Conservation (phyloP, 2,797 vertebrate genomes). For the Neosilurus hyrtlii region DNA sequence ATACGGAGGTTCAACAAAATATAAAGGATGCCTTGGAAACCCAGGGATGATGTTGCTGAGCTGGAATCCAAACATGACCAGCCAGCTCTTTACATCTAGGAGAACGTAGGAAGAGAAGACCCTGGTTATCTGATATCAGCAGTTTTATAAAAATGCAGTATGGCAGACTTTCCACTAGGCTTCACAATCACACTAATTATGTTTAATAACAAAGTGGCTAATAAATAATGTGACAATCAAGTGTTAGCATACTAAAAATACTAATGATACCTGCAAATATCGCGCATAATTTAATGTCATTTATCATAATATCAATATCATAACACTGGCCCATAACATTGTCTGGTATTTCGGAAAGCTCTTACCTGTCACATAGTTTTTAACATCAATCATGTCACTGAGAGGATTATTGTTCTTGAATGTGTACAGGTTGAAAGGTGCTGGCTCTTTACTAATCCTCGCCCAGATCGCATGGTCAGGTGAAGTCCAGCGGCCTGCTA, state of each 20-base stretch:
- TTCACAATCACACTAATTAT: background rate
- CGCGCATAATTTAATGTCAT: background rate
- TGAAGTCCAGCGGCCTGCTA: conserved; percentile 85
- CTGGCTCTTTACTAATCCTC: conserved; percentile 80
- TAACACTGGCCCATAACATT: too few species aligned
- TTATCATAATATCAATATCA: background rate
- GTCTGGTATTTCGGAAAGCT: background rate
- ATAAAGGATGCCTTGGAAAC: conserved; percentile 82
- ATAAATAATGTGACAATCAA: background rate
- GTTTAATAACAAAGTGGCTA: too few species aligned
- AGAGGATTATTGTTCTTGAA: conserved; percentile 91
- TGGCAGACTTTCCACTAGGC: background rate
- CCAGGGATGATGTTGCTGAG: conserved; percentile 89
- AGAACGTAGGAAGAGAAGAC: background rate
- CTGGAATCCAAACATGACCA: conserved; percentile 91
- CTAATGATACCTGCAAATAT: background rate
- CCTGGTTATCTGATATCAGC: background rate
- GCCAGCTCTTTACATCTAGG: conserved; percentile 88
- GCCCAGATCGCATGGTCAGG: conserved; percentile 84
- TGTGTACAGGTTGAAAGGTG: conserved; percentile 86
- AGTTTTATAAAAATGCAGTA: background rate
- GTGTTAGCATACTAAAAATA: background rate
- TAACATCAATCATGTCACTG: conserved; percentile 83
- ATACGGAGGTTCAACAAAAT: conserved; percentile 83
- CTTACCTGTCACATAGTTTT: conserved; percentile 86